Conservation (phyloP, 1,140 invertebrate genomes). For the Planococcus citri region DNA sequence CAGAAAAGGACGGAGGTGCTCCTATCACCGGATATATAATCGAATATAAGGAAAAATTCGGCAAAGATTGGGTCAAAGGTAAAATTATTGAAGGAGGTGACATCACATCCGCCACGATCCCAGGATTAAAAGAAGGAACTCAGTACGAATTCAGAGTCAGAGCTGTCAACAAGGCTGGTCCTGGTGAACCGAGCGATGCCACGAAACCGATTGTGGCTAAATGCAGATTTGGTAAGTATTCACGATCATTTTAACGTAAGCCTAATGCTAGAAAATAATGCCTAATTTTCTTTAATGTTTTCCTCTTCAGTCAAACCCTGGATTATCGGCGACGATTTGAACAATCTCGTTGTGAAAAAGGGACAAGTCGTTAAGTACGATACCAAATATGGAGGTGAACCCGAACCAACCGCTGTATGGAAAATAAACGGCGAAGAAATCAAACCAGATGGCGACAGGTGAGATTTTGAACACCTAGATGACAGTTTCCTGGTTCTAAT, state of each 20-base stretch:
- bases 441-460: slow-evolving; percentile 45
- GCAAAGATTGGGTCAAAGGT: slow-evolving; percentile 73
- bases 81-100: slow-evolving; percentile 63
- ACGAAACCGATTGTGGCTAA: slow-evolving; percentile 94
- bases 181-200: slow-evolving; percentile 83
- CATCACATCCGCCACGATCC: slow-evolving; percentile 59
- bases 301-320: slow-evolving; percentile 64
- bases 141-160: slow-evolving; percentile 94
- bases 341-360: slow-evolving; percentile 82
- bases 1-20: slow-evolving; percentile 81
- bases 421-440: slow-evolving; percentile 58
- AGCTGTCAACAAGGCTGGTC: slow-evolving; percentile 90
- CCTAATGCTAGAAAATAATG: too few species aligned
- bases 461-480: slow-evolving; percentile 4
- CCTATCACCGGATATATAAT: slow-evolving; percentile 89
- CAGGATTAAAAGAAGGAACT: slow-evolving; percentile 83
- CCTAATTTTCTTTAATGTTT: not conserved
- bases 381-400: slow-evolving; percentile 89
- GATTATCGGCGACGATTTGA: slow-evolving; percentile 74
- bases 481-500: not conserved
- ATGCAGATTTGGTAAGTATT: slow-evolving; percentile 56
- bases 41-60: slow-evolving; percentile 87
- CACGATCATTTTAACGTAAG: too few species aligned
- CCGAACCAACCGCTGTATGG: slow-evolving; percentile 84
- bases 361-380: slow-evolving; percentile 85